Evolutionary conservation across 2,888 invertebrate genomes (phyloP).

Genomic region (Gnatocerus cornutus): DNA sequence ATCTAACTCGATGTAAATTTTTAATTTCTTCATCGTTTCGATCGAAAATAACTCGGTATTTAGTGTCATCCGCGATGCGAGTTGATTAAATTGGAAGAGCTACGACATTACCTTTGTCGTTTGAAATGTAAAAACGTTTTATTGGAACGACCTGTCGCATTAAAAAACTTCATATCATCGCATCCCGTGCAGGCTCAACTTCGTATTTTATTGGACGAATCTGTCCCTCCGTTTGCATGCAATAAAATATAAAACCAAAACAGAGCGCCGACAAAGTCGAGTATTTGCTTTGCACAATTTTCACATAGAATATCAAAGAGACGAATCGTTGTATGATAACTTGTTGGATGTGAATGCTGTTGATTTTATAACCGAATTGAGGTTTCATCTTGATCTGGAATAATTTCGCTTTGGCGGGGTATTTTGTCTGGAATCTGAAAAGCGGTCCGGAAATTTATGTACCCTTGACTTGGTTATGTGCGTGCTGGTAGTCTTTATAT

Average conservation of each 20-base stretch:
- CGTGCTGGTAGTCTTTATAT: slow-evolving; percentile 2
- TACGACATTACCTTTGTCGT: not conserved
- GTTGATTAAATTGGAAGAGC: slow-evolving; percentile 22
- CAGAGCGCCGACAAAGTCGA: slow-evolving; percentile 39
- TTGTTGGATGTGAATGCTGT: slow-evolving; percentile 35
- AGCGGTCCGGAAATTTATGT: slow-evolving; percentile 8
- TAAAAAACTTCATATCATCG: slow-evolving; percentile 17
- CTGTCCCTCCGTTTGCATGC: slow-evolving; percentile 27
- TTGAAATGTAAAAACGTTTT: slow-evolving; percentile 17
- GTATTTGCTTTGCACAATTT: slow-evolving; percentile 46
- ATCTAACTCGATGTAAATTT: slow-evolving; percentile 7
- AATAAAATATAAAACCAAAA: slow-evolving; percentile 37
- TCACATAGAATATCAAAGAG: slow-evolving; percentile 46
- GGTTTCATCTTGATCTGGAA: slow-evolving; percentile 8
- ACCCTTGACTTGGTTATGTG: not conserved
- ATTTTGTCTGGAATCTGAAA: slow-evolving; percentile 16
- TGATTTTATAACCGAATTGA: slow-evolving; percentile 17
- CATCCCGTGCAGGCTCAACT: slow-evolving; percentile 31
- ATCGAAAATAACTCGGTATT: slow-evolving; percentile 6
- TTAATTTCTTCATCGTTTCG: not conserved
- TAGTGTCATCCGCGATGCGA: not conserved
- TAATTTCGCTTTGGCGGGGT: slow-evolving; percentile 13
- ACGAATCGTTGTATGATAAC: slow-evolving; percentile 30
- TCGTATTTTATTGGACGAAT: slow-evolving; percentile 39
- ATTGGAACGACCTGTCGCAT: slow-evolving; percentile 23